phyloP scores from a whole-genome alignment of 2,113 vertebrate species.

The Diphyllodes magnificus region DNA sequence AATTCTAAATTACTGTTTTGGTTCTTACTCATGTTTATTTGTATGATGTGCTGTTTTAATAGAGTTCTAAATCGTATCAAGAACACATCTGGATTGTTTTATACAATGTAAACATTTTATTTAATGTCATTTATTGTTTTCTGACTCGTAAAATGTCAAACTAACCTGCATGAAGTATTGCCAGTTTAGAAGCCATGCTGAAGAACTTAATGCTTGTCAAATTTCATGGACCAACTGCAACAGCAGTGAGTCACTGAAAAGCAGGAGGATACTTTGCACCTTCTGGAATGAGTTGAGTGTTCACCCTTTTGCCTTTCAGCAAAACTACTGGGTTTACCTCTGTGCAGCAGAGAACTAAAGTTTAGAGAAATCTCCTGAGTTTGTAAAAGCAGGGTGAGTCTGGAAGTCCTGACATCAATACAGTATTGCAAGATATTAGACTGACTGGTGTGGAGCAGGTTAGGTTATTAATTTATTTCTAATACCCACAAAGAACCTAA shows the following conservation, averaged over 20 bases:
- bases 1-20: background rate
- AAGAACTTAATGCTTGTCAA: background rate
- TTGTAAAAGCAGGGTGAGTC: background rate
- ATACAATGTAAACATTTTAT: background rate
- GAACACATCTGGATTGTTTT: background rate
- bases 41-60: background rate
- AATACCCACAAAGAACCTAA: background rate
- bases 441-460: background rate
- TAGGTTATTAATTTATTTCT: background rate
- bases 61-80: background rate
- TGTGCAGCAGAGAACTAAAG: background rate
- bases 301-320: background rate
- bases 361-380: background rate
- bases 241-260: background rate
- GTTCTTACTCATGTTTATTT: background rate
- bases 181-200: background rate
- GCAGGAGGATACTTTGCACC: background rate
- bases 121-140: background rate
- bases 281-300: background rate
- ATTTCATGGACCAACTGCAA: background rate
- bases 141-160: background rate
- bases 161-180: background rate
- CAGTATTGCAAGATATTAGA: background rate
- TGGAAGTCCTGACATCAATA: background rate
- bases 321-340: background rate